Percentiles rank a stretch among this genome's conserved stretches.
These are phyloP conservation scores for Arion vulgaris DNA, from an alignment of 1,140 invertebrate genomes.

Conservation along the genomic window DNA sequence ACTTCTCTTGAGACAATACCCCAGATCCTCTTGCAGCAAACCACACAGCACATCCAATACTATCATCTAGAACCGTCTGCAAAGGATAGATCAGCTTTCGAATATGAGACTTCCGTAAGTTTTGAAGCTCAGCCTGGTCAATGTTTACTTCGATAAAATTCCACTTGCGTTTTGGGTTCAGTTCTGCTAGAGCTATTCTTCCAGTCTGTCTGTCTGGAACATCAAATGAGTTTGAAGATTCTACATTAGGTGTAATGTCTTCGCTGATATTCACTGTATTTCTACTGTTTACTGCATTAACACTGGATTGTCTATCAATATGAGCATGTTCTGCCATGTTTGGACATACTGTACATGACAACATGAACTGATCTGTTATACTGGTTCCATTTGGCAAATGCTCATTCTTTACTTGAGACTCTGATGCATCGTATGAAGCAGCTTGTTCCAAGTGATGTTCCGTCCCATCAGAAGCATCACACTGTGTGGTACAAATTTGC, in stretches of 20 bases:
- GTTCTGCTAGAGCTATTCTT: constrained; percentile 81
- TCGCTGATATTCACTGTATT: too few species aligned
- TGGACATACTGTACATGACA: background rate
- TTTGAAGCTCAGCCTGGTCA: constrained; percentile 79
- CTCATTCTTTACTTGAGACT: background rate
- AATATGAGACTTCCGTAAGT: constrained; percentile 75
- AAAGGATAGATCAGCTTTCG: constrained; percentile 82
- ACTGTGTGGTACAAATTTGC: background rate
- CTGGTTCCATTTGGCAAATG: background rate
- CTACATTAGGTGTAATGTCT: background rate
- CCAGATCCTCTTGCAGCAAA: constrained; percentile 89
- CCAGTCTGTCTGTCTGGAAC: constrained; percentile 77
- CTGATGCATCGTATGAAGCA: background rate
- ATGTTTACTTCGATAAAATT: constrained; percentile 87
- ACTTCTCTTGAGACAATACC: constrained; percentile 56
- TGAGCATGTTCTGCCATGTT: background rate
- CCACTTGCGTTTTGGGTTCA: constrained; percentile 83
- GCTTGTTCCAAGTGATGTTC: background rate
- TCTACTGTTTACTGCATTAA: background rate
- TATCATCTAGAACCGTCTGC: constrained; percentile 93
- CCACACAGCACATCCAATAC: constrained; percentile 92
- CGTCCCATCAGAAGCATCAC: background rate
- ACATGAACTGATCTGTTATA: background rate
- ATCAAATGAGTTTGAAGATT: constrained; percentile 33
- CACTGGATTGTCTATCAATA: background rate